Percentiles rank a stretch among this genome's conserved stretches.
phyloP scores from a whole-genome alignment of 2,888 invertebrate species.

The Ichneumoninae sp. region DNA sequence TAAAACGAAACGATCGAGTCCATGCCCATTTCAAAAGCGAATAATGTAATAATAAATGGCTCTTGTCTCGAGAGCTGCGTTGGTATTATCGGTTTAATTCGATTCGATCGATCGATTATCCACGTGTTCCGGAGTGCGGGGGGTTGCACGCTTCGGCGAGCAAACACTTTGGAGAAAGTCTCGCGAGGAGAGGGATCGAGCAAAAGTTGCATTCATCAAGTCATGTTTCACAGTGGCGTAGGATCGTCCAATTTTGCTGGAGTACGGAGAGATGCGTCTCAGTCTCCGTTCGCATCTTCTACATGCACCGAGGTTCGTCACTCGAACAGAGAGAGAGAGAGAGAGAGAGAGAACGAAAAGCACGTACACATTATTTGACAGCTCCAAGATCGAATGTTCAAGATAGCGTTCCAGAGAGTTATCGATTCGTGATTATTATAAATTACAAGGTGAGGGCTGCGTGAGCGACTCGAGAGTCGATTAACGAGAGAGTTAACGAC shows the following conservation, averaged over 20 bases:
- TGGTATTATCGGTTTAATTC: constrained; percentile 49
- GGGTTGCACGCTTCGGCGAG: constrained; percentile 59
- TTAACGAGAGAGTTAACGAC: constrained; percentile 76
- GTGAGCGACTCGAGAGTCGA: constrained; percentile 68
- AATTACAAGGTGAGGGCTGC: constrained; percentile 72
- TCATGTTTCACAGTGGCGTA: constrained; percentile 48
- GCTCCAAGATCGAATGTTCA: constrained; percentile 71
- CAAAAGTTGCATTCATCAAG: constrained; percentile 49
- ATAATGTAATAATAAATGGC: constrained; percentile 47
- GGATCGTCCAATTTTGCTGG: constrained; percentile 8
- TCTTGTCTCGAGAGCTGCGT: constrained; percentile 27
- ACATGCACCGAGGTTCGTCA: constrained; percentile 66
- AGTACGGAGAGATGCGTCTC: background rate
- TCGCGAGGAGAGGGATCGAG: constrained; percentile 13
- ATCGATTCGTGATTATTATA: constrained; percentile 80
- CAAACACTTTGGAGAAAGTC: constrained; percentile 61
- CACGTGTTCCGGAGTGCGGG: constrained; percentile 44
- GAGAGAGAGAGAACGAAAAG: constrained; percentile 21
- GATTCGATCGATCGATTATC: constrained; percentile 63
- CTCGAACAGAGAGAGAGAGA: constrained; percentile 38
- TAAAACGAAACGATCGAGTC: constrained; percentile 5
- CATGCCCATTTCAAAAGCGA: constrained; percentile 8
- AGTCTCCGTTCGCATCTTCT: constrained; percentile 6
- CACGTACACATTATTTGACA: constrained; percentile 70
- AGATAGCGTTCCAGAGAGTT: constrained; percentile 71